Percentiles rank a stretch among this genome's conserved stretches.
Evolutionary conservation across 2,888 invertebrate genomes (phyloP).

Genomic region (Netelia virgata): DNA sequence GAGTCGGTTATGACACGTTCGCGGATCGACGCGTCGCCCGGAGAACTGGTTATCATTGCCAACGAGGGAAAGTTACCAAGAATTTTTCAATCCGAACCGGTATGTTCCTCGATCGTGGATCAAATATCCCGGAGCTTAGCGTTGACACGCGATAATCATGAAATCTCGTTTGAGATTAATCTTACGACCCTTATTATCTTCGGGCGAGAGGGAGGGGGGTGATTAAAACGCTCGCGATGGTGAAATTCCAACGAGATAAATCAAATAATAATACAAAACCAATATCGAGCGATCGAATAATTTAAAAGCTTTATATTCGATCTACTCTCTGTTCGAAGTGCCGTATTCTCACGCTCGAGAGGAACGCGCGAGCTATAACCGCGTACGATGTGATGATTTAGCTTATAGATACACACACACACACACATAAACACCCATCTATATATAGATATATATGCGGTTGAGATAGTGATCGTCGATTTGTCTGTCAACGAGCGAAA

Average conservation of each 20-base stretch:
- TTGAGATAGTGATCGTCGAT: slow-evolving; percentile 59
- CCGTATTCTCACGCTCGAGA: slow-evolving; percentile 40
- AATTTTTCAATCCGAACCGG: neutral
- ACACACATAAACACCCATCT: neutral
- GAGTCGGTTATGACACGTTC: neutral
- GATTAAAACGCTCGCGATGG: neutral
- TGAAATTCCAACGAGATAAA: neutral
- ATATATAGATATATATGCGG: neutral
- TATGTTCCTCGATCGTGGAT: neutral
- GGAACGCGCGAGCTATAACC: slow-evolving; percentile 11
- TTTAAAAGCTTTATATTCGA: neutral
- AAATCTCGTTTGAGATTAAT: slow-evolving; percentile 25
- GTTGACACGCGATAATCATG: slow-evolving; percentile 2
- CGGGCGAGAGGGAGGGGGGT: neutral
- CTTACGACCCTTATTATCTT: neutral
- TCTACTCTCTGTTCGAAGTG: neutral
- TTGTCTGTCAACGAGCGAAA: slow-evolving; percentile 66
- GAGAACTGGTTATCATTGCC: neutral
- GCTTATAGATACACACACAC: no score
- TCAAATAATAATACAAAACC: neutral
- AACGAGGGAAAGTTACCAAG: neutral
- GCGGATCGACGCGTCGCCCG: neutral
- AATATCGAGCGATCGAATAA: slow-evolving; percentile 5
- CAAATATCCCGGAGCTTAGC: neutral
- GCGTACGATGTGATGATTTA: no score